A percentile compares a stretch with the other conserved stretches of the same genome.
Evolutionary conservation across 2,113 vertebrate genomes (phyloP).

Genomic region (Gymnarchus niloticus): DNA sequence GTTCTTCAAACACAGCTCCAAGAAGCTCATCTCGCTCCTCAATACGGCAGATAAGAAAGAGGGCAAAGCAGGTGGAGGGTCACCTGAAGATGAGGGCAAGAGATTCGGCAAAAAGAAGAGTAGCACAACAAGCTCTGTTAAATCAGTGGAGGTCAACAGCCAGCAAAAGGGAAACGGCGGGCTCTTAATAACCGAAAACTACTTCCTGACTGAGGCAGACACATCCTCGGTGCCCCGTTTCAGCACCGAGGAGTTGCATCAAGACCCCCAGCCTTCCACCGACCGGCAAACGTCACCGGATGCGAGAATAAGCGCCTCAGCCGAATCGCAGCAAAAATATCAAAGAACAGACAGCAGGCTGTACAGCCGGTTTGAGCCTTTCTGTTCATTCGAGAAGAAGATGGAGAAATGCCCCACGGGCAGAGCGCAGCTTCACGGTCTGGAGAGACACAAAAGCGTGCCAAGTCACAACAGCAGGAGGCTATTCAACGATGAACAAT

Average conservation of each 20-base stretch:
- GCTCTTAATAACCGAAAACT: conserved; percentile 42
- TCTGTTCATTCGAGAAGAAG: conserved; percentile 68
- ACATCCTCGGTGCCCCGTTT: conserved; percentile 75
- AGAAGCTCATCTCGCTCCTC: conserved; percentile 78
- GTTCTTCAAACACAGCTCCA: conserved; percentile 77
- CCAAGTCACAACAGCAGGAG: conserved; percentile 47
- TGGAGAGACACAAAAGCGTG: conserved; percentile 59
- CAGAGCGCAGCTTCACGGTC: conserved; percentile 33
- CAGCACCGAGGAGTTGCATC: conserved; percentile 70
- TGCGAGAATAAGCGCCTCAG: conserved; percentile 37
- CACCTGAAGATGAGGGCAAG: conserved; percentile 69
- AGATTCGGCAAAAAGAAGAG: conserved; percentile 52
- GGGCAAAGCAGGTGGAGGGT: conserved; percentile 69
- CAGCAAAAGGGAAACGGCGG: conserved; percentile 19
- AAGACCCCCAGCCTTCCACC: conserved; percentile 25
- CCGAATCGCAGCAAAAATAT: conserved; percentile 49
- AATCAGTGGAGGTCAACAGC: conserved; percentile 22
- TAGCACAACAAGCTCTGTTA: conserved; percentile 43
- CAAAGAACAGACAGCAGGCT: conserved; percentile 59
- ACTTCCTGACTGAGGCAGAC: conserved; percentile 49
- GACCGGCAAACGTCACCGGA: conserved; percentile 27
- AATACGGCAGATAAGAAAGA: conserved; percentile 77
- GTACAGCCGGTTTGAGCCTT: conserved; percentile 81
- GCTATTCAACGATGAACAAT: conserved; percentile 52
- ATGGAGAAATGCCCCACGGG: conserved; percentile 9